Evolutionary conservation across 2,797 vertebrate genomes (phyloP), one percentile per base, ranked within the genome.

Genomic region (Eurystomus glaucurus): DNA sequence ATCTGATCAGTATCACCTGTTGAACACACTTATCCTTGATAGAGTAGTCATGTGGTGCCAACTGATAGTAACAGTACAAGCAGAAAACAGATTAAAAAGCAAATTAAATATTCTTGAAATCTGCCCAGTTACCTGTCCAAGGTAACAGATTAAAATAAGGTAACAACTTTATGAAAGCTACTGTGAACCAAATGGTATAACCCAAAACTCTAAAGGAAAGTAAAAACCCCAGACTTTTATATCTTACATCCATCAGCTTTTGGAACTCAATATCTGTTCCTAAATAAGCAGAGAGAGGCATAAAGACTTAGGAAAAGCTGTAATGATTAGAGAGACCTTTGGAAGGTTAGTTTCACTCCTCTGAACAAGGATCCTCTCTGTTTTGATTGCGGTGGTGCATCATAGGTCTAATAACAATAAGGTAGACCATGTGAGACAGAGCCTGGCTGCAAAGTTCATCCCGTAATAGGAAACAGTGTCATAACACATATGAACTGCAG

Each of bases 41-140:
- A 64, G 35, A 61, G 21, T 29, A 71, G 50, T 14, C 14, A 0
- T 37, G 79, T 62, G 46, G 20, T 64, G 83, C 50, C 37, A 70
- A 57, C 28, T 72, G 54, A 33, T 71, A 82, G 9, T 13, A 58
- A 77, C 10, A 39, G 15, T 54, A n/a, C 48, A 91, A 72, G 64
- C 69, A 50, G 64, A 79, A 89, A 90, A 61, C 37, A 87, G 51
- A 35, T 64, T 86, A 62, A 91, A 95, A 93, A 84, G 26, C 23
- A 96, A 91, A 88, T 69, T 3, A 23, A 5, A 2, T 43, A 65
- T 54, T 58, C 22, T 33, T 90, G 37, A 55, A 74, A 81, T 54
- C 16, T 48, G 5, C 13, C 41, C 48, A 10, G 21, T 48, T 65
- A 43, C 17, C 22, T 21, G 5, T 16, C 37, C 70, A 62, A 14